Percentiles rank a stretch among this genome's conserved stretches.
These are phyloP conservation scores for Australoheros scitulus DNA, from an alignment of 2,113 vertebrate species.

Conservation along the genomic window DNA sequence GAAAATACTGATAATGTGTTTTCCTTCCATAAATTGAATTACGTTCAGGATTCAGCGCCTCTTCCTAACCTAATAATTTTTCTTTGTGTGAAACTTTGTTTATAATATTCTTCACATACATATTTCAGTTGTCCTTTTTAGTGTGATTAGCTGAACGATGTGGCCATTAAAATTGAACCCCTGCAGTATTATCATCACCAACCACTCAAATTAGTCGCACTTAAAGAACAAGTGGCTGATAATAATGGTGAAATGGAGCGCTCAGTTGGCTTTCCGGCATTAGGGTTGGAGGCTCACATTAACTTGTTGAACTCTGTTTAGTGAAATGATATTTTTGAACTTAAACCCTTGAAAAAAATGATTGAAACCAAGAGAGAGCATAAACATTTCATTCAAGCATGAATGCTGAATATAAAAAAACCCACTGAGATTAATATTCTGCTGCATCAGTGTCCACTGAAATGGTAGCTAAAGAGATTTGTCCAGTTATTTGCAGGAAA, in stretches of 20 bases:
- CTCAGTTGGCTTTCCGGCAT: slow-evolving; percentile 26
- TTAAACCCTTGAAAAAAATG: neutral
- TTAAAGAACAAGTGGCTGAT: slow-evolving; percentile 43
- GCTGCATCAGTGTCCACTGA: neutral
- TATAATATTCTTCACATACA: neutral
- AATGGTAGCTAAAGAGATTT: no score
- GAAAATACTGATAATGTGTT: no score
- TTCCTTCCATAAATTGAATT: no score
- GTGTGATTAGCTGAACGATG: slow-evolving; percentile 14
- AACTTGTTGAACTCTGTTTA: neutral
- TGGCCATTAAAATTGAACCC: slow-evolving; percentile 16
- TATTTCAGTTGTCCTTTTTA: neutral
- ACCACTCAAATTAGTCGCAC: neutral
- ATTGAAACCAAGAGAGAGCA: neutral
- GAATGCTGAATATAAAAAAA: neutral
- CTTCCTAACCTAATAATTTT: no score
- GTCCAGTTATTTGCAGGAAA: no score
- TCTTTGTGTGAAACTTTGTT: neutral
- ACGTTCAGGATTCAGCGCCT: no score
- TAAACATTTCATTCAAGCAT: neutral
- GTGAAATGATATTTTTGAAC: neutral
- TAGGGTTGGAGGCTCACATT: neutral
- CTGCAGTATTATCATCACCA: slow-evolving; percentile 17
- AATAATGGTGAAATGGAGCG: slow-evolving; percentile 41
- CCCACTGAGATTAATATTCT: neutral